Conservation (phyloP, 1,140 invertebrate genomes). For the Drosophila aff. region DNA sequence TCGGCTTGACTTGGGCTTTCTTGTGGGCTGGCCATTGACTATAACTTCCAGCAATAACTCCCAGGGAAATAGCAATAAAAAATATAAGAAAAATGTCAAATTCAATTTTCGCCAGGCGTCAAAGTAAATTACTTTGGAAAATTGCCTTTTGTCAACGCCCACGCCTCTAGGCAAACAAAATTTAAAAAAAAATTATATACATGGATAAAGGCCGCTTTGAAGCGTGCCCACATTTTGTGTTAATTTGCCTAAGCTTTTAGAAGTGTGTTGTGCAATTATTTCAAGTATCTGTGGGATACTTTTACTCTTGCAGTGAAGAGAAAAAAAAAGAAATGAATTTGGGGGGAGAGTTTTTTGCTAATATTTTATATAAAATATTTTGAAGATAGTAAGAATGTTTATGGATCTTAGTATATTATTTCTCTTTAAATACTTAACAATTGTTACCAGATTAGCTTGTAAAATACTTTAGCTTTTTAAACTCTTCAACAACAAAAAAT, state of each 20-base stretch:
- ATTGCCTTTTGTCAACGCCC: conserved; percentile 71
- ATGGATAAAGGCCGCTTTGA: conserved; percentile 4
- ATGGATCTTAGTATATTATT: too few relatives aligned
- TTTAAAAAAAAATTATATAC: not conserved
- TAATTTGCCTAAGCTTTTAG: conserved; percentile 55
- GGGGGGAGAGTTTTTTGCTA: too few relatives aligned
- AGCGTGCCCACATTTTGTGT: conserved; percentile 58
- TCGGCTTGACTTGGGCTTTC: conserved; percentile 49
- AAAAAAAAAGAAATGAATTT: not conserved
- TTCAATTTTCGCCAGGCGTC: conserved; percentile 72
- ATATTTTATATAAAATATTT: not conserved
- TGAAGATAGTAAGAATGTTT: not conserved
- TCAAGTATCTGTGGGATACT: conserved; percentile 11
- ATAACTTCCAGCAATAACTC: not conserved
- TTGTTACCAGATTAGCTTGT: too few relatives aligned
- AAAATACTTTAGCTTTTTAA: too few relatives aligned
- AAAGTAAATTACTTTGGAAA: conserved; percentile 72
- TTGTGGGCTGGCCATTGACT: conserved; percentile 59
- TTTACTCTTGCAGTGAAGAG: not conserved
- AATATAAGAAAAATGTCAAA: conserved; percentile 65
- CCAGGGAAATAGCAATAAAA: conserved; percentile 3
- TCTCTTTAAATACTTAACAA: too few relatives aligned
- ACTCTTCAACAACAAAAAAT: too few relatives aligned
- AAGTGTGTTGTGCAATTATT: conserved; percentile 19
- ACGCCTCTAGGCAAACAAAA: conserved; percentile 12